These are phyloP conservation scores for Sula dactylatra DNA, from an alignment of 2,113 vertebrate species.

Conservation along the genomic window DNA sequence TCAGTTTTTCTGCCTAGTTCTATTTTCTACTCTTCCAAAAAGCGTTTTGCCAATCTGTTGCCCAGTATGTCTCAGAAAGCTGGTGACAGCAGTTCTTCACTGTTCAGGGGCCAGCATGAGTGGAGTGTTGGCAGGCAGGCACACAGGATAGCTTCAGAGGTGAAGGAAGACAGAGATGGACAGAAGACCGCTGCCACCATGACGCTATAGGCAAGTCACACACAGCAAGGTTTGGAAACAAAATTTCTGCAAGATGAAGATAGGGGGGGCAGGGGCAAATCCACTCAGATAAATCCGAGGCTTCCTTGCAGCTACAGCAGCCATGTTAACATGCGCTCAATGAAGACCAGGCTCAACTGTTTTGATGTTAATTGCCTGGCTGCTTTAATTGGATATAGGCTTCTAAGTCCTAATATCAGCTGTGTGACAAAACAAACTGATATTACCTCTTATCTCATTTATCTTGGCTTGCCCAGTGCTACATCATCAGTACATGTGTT, in stretches of 20 bases:
- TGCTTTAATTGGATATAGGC: slow-evolving; percentile 11
- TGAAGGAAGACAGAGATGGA: background rate
- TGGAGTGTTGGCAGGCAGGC: background rate
- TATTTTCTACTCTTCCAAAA: background rate
- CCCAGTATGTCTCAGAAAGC: background rate
- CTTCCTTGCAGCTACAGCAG: background rate
- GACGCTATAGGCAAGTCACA: background rate
- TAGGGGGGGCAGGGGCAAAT: background rate
- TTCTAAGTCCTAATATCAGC: background rate
- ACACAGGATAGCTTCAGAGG: background rate
- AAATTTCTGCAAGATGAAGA: background rate
- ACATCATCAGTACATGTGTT: background rate
- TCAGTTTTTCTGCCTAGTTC: background rate
- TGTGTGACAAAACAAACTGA: background rate
- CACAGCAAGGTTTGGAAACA: background rate
- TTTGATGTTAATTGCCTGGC: background rate
- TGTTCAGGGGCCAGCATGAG: background rate
- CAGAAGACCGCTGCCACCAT: background rate
- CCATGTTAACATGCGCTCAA: background rate
- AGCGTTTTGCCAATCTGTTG: background rate
- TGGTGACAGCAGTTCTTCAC: background rate
- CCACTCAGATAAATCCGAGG: background rate
- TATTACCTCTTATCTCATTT: background rate
- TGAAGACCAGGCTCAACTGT: background rate
- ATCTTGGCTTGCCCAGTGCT: background rate